phyloP scores from a whole-genome alignment of 2,797 vertebrate species.

The Sphenopsis melanotis region DNA sequence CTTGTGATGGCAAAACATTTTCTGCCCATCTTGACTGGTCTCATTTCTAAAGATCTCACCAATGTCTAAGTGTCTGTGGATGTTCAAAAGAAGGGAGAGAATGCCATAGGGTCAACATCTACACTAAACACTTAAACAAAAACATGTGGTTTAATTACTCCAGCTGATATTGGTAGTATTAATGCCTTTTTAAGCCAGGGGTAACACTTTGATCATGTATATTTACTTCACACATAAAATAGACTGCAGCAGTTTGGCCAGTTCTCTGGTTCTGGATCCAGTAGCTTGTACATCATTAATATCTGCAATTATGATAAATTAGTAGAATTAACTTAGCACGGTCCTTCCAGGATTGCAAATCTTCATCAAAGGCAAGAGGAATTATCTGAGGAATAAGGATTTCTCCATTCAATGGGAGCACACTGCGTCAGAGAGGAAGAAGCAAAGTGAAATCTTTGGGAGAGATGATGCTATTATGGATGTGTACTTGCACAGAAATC shows the following conservation, averaged over 20 bases:
- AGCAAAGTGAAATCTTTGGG: neutral
- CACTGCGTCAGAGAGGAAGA: neutral
- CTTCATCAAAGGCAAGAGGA: neutral
- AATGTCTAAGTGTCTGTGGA: neutral
- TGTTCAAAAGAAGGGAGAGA: neutral
- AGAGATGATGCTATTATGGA: neutral
- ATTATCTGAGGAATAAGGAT: neutral
- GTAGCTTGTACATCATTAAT: slow-evolving; percentile 6
- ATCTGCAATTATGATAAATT: neutral
- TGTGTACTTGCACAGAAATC: neutral
- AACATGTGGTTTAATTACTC: neutral
- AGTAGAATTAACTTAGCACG: neutral
- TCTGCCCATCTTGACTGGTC: neutral
- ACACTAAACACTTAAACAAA: neutral
- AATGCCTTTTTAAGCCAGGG: slow-evolving; percentile 16
- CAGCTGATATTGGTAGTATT: neutral
- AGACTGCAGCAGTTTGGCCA: neutral
- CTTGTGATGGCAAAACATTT: neutral
- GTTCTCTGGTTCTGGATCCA: neutral
- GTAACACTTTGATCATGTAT: neutral
- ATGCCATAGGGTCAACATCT: neutral
- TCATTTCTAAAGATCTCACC: neutral
- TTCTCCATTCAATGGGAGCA: neutral
- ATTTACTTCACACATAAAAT: neutral
- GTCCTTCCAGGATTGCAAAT: neutral